Percentiles rank a stretch among this genome's conserved stretches.
These are phyloP conservation scores for Penaeus japonicus DNA, from an alignment of 1,140 invertebrate species.

Conservation along the genomic window DNA sequence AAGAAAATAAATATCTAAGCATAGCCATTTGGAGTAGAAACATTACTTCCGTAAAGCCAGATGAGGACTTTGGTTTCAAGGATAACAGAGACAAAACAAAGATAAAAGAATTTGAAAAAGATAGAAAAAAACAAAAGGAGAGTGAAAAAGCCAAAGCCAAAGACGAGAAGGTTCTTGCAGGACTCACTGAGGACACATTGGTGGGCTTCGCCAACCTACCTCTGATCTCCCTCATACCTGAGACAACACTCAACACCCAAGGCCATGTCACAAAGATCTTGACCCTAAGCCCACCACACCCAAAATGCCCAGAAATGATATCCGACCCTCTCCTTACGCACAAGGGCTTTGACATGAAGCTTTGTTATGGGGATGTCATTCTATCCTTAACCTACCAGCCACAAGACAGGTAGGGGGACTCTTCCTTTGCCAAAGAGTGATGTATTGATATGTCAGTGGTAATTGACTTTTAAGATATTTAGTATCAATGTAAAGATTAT, in stretches of 20 bases:
- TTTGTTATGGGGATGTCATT: conserved; percentile 89
- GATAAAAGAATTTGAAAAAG: conserved; percentile 56
- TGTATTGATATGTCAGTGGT: background rate
- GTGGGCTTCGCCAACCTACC: conserved; percentile 84
- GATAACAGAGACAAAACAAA: conserved; percentile 59
- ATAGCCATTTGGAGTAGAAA: conserved; percentile 77
- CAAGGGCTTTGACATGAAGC: conserved; percentile 86
- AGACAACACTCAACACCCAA: conserved; percentile 81
- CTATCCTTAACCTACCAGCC: conserved; percentile 75
- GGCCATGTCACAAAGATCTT: conserved; percentile 76
- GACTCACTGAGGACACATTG: conserved; percentile 69
- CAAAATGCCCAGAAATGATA: conserved; percentile 61
- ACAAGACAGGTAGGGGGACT: conserved; percentile 59
- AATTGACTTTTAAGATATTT: too few relatives aligned
- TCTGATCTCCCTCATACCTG: conserved; percentile 75
- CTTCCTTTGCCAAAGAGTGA: background rate
- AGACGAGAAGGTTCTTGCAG: conserved; percentile 59
- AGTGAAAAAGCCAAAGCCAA: conserved; percentile 51
- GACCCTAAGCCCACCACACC: conserved; percentile 63
- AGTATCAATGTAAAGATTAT: too few relatives aligned
- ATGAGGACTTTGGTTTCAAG: conserved; percentile 44
- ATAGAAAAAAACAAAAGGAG: conserved; percentile 60
- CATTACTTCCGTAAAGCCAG: conserved; percentile 55
- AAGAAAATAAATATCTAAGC: conserved; percentile 81
- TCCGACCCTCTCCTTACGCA: conserved; percentile 71